phyloP scores from a whole-genome alignment of 1,140 invertebrate species.

The Aphelenchoides avenae region DNA sequence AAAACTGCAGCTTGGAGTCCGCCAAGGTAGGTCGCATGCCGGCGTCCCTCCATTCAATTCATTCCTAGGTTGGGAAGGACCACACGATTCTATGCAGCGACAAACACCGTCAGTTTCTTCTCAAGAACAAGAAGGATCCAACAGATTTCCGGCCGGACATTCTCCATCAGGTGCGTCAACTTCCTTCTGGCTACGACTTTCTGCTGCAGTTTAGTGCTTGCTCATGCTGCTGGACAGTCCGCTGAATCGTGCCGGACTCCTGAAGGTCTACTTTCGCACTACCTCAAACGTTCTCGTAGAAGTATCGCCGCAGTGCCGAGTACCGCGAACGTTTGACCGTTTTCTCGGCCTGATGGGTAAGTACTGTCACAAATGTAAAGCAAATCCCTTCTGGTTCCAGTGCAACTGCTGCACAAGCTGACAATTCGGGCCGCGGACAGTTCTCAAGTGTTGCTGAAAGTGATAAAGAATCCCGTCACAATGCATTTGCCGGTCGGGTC shows the following conservation, averaged over 20 bases:
- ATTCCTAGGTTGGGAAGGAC: slow-evolving; percentile 61
- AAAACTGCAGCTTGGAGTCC: slow-evolving; percentile 87
- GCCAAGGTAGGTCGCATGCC: slow-evolving; percentile 73
- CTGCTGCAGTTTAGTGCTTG: slow-evolving; percentile 62
- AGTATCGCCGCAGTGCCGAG: slow-evolving; percentile 94
- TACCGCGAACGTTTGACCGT: slow-evolving; percentile 93
- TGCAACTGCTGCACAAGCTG: slow-evolving; percentile 91
- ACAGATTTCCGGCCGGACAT: slow-evolving; percentile 64
- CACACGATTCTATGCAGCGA: slow-evolving; percentile 64
- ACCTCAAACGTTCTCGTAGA: slow-evolving; percentile 95
- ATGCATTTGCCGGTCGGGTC: slow-evolving; percentile 92
- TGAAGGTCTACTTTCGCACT: slow-evolving; percentile 86
- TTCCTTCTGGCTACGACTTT: slow-evolving; percentile 22
- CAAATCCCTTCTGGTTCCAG: slow-evolving; percentile 66
- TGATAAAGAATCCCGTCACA: slow-evolving; percentile 93
- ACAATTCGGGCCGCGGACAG: slow-evolving; percentile 81
- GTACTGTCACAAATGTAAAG: slow-evolving; percentile 24
- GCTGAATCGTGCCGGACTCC: slow-evolving; percentile 64
- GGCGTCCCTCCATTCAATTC: slow-evolving; percentile 3
- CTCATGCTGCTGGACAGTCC: slow-evolving; percentile 65
- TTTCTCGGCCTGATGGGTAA: slow-evolving; percentile 96
- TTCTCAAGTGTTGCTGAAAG: slow-evolving; percentile 80
- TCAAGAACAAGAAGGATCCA: slow-evolving; percentile 62
- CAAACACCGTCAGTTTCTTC: slow-evolving; percentile 61
- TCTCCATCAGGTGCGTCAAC: slow-evolving; percentile 62